These are phyloP conservation scores for Caenorhabditis angaria DNA, from an alignment of 2,888 invertebrate species.

Conservation along the genomic window DNA sequence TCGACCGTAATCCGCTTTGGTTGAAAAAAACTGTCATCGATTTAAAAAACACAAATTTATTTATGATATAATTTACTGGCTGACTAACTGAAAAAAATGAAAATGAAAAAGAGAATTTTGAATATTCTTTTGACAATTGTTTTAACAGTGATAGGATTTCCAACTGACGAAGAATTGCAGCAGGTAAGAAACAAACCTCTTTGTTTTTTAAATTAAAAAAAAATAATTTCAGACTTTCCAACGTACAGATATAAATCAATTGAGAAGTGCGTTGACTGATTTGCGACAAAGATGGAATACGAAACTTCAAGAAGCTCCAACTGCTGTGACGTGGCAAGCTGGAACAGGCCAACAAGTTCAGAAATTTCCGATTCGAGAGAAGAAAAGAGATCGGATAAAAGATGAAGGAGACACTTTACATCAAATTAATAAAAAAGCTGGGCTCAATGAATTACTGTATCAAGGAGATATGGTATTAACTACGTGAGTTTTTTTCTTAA, in stretches of 20 bases:
- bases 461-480: constrained; percentile 59
- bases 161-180: constrained; percentile 23
- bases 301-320: constrained; percentile 35
- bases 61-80: background rate
- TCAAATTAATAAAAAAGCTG: constrained; percentile 48
- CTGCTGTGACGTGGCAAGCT: constrained; percentile 10
- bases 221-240: constrained; percentile 27
- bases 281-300: constrained; percentile 33
- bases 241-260: constrained; percentile 26
- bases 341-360: constrained; percentile 8
- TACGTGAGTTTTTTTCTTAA: constrained; percentile 18
- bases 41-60: background rate
- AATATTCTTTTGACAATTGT: background rate
- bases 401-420: constrained; percentile 41
- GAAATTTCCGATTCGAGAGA: constrained; percentile 25
- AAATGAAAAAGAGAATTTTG: background rate
- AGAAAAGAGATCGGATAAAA: constrained; percentile 32
- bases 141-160: background rate
- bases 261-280: constrained; percentile 18
- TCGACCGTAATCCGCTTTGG: background rate
- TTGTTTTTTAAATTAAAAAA: background rate
- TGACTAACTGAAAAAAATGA: background rate
- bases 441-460: constrained; percentile 49
- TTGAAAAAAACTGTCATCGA: too few relatives aligned
- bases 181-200: constrained; percentile 3